A percentile compares a stretch with the other conserved stretches of the same genome.
phyloP scores from a whole-genome alignment of 2,113 vertebrate genomes.

The Phylloscopus whistleri region DNA sequence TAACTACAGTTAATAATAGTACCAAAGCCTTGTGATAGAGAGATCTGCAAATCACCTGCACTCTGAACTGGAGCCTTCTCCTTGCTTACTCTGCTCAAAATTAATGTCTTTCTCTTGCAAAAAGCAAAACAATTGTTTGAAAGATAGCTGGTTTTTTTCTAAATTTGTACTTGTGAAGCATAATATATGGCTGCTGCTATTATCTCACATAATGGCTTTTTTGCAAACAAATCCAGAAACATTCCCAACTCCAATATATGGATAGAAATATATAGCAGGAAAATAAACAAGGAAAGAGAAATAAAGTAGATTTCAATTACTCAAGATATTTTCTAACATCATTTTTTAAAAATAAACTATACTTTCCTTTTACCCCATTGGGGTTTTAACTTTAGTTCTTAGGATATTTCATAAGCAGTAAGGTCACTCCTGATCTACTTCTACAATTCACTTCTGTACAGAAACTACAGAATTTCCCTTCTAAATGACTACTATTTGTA shows the following conservation, averaged over 20 bases:
- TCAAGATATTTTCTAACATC: not conserved
- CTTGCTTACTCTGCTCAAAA: not conserved
- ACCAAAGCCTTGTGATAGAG: not conserved
- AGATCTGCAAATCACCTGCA: not conserved
- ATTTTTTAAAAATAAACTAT: constrained; percentile 40
- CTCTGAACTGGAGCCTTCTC: not conserved
- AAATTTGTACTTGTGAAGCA: constrained; percentile 17
- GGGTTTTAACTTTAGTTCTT: not conserved
- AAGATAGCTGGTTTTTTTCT: constrained; percentile 24
- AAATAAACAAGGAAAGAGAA: constrained; percentile 60
- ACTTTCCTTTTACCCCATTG: not conserved
- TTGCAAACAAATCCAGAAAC: not conserved
- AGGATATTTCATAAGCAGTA: not conserved
- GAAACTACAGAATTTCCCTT: not conserved
- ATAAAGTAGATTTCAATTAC: not conserved
- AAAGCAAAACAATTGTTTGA: not conserved
- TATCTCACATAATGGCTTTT: constrained; percentile 42
- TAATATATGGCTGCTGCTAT: constrained; percentile 34
- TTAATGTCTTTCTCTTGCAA: not conserved
- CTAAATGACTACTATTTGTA: constrained; percentile 26
- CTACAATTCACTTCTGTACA: not conserved
- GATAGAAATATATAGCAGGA: constrained; percentile 48
- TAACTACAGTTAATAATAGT: not conserved
- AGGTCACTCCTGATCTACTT: not conserved
- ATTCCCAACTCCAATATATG: not conserved